phyloP scores from a whole-genome alignment of 2,113 vertebrate genomes.

The Odobenus rosmarus region DNA sequence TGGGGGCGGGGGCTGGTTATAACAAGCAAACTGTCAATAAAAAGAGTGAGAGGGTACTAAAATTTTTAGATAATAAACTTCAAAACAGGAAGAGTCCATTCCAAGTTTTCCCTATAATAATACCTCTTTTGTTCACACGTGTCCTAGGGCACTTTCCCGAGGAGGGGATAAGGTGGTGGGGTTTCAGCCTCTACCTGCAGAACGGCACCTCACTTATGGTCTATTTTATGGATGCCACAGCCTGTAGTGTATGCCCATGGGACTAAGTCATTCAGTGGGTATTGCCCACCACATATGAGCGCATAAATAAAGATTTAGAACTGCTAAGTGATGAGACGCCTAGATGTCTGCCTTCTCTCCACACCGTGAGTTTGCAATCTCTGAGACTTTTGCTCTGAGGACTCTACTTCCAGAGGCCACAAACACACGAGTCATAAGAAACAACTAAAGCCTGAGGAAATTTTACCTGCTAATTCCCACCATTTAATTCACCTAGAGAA shows the following conservation, averaged over 20 bases:
- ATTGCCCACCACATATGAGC: background rate
- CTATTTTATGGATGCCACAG: background rate
- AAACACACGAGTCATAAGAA: background rate
- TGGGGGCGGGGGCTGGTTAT: background rate
- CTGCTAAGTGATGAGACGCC: background rate
- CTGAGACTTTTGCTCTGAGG: background rate
- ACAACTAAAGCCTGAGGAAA: conserved; percentile 20
- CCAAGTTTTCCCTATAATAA: background rate
- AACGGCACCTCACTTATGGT: background rate
- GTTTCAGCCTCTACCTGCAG: background rate
- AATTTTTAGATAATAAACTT: background rate
- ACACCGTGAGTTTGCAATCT: background rate
- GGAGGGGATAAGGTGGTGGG: background rate
- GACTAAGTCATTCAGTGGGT: background rate
- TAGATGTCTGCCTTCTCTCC: background rate
- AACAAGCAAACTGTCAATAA: background rate
- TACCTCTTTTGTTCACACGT: background rate
- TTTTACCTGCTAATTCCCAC: background rate
- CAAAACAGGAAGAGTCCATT: background rate
- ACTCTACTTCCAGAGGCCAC: background rate
- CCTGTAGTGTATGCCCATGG: background rate
- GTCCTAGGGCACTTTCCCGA: background rate
- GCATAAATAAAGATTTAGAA: background rate
- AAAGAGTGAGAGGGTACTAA: background rate
- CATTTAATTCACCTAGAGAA: conserved; percentile 16